Evolutionary conservation across 1,140 invertebrate species (phyloP), one percentile per base, ranked within the genome.

Genomic region (Centruroides sculpturatus): DNA sequence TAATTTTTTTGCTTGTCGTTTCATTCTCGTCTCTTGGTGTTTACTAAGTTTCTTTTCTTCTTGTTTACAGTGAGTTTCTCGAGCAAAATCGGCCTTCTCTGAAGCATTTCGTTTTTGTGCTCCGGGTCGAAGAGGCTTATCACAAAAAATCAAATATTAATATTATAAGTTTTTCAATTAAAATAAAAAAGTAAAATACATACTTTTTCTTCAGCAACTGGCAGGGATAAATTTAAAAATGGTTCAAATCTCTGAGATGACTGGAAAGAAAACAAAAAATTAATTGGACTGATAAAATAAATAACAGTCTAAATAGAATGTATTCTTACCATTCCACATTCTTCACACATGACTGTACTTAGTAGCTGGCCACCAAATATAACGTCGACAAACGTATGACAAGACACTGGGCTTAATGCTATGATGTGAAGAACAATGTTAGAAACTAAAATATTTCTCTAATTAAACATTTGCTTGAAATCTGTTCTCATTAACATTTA

Each of bases 171-270:
- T 23, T 23, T 23, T 23, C 23, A 23, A 23, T 60, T 4, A 13
- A 46, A 56, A 41, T 23, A 34, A 0, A 48, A 47, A 12, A 11
- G 50, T 35, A 51, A 35, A 52, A 48, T 34, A 10, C 49, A 50
- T 52, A 73, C 73, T 72, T 78, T 78, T 66, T 80, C 76, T 67
- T 79, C 82, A 50, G 81, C 83, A 8, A 97, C 83, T 0, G 94
- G 91, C 57, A 98, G 75, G 64, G 92, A 95, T 57, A 98, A 78
- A 77, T 99, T 94, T 56, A 97, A 77, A 73, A 98, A 98, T 65
- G 87, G 85, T 74, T 98, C 95, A 61, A 85, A 85, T 12, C 88
- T 79, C 69, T 89, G 84, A 0, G 89, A 93, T 7, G 84, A 81
- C 75, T 91, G 81, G 58, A 69, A 69, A 55, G 12, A 50, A 53